Evolutionary conservation across 2,888 invertebrate species (phyloP).

Genomic region (Lasioglossum oenotherae): DNA sequence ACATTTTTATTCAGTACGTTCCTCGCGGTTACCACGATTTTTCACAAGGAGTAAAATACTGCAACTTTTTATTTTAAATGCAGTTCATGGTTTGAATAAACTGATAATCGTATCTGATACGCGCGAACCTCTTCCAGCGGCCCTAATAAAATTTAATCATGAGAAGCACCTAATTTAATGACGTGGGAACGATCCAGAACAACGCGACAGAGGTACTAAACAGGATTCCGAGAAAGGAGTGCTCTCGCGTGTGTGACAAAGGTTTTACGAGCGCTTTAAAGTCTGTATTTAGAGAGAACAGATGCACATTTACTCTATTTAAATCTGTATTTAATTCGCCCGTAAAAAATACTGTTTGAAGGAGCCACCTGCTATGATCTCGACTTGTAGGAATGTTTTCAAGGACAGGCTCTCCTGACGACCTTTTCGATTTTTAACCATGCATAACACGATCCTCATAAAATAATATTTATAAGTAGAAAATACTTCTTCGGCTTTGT

Average conservation of each 20-base stretch:
- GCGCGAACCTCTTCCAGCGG: background rate
- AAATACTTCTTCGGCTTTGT: too few species aligned
- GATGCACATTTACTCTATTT: background rate
- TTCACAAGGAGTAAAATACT: background rate
- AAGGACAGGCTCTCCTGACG: background rate
- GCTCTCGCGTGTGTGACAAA: slow-evolving; percentile 4
- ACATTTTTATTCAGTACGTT: background rate
- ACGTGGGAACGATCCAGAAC: background rate
- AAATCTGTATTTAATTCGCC: background rate
- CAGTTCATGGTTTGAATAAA: background rate
- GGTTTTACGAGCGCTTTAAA: background rate
- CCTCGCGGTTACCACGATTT: background rate
- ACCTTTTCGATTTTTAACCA: background rate
- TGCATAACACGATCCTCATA: too few species aligned
- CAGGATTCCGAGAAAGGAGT: background rate
- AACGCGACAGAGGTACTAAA: background rate
- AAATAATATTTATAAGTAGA: too few species aligned
- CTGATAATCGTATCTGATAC: background rate
- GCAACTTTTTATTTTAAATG: background rate
- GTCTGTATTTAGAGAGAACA: background rate
- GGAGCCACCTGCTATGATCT: background rate
- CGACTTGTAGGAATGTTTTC: background rate
- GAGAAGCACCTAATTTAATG: background rate
- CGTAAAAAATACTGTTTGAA: background rate
- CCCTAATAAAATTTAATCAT: background rate